Evolutionary conservation across 2,113 vertebrate genomes (phyloP), one percentile per base, ranked within the genome.

Genomic region (Lampris incognitus): DNA sequence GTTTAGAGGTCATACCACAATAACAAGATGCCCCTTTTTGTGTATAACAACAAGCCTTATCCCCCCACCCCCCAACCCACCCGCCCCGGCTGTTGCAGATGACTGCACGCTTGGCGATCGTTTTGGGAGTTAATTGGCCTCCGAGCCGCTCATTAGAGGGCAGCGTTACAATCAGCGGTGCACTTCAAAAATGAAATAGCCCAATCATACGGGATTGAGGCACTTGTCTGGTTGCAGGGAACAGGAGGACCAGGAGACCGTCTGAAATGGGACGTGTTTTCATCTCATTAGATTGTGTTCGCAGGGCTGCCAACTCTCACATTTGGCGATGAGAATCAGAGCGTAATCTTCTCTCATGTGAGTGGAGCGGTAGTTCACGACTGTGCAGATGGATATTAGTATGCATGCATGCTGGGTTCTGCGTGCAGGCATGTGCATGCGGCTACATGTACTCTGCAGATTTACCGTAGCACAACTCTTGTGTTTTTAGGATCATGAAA

Each of bases 1-100:
- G 87, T 86, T 88, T 89, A 78, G 88, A 92, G 92, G 92, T 92
- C 93, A 88, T 52, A 5, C 48, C 49, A 24, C 89, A 93, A 93
- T 87, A 91, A 89, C 91, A 82, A 89, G 77, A 87, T 73, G 56
- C 71, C 69, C 71, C 61, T 63, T 41, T 42, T 49, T 72, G 80
- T 88, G 88, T 91, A 88, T 87, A 87, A 88, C 88, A 81, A 83
- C 78, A 84, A 74, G 69, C 64, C 60, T 68, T 55, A 1, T 44
- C 60, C 52, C 36, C 72, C 58, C 55, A 7, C 55, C 36, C 55
- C 36, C 55, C 36, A 13, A 7, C 55, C 36, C 55, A 24, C 24
- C 7, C 9, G 24, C 36, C 36, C 36, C 9, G 6, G 36, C 61
- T 48, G 49, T 62, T 9, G 41, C 74, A 75, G 72, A 41, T 1